A percentile compares a stretch with the other conserved stretches of the same genome.
Conservation (phyloP, 2,888 invertebrate genomes). For the Flexamia atlantica region DNA sequence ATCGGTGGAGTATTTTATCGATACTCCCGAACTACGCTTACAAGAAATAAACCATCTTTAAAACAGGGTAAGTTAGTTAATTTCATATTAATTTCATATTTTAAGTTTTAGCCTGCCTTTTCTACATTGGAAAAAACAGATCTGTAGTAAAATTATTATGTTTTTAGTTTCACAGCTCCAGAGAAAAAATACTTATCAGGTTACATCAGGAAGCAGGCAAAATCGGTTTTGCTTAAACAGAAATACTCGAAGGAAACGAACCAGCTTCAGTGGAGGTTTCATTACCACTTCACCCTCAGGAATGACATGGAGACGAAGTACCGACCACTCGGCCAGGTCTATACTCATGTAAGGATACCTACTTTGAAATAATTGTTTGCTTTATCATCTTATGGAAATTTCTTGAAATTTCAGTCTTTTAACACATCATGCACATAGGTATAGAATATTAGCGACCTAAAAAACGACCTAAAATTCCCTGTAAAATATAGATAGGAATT, state of each 20-base stretch:
- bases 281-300: slow-evolving; percentile 71
- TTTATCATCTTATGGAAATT: no score
- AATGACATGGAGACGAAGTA: slow-evolving; percentile 70
- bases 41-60: slow-evolving; percentile 27
- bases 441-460: no score
- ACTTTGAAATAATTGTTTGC: no score
- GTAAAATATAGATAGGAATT: no score
- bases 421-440: no score
- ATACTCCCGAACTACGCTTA: slow-evolving; percentile 18
- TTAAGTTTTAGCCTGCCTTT: neutral
- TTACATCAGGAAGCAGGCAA: neutral
- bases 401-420: no score
- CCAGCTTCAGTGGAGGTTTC: slow-evolving; percentile 75
- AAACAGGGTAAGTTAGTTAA: slow-evolving; percentile 30
- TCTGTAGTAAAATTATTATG: neutral
- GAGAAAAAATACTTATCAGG: slow-evolving; percentile 2
- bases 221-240: neutral
- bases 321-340: slow-evolving; percentile 69
- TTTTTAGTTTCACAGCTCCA: slow-evolving; percentile 40
- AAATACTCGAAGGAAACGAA: slow-evolving; percentile 67
- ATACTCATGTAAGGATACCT: slow-evolving; percentile 70
- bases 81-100: neutral
- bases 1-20: slow-evolving; percentile 51
- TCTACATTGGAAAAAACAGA: neutral
- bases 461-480: no score